A percentile compares a stretch with the other conserved stretches of the same genome.
These are phyloP conservation scores for Fregata magnificens DNA, from an alignment of 2,113 vertebrate genomes.

Conservation along the genomic window DNA sequence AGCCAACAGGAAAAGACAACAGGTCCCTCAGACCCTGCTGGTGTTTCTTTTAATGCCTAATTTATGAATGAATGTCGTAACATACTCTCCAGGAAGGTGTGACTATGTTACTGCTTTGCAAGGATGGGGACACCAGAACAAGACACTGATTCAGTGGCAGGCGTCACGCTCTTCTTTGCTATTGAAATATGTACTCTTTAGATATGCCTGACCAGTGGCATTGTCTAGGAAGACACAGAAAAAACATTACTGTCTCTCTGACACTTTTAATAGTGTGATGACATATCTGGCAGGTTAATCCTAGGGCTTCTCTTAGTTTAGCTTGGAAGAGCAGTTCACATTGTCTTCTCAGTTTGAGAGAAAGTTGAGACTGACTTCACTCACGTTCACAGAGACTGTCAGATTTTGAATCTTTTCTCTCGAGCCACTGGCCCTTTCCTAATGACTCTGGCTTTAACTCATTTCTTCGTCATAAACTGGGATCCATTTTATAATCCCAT, in stretches of 20 bases:
- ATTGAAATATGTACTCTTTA: background rate
- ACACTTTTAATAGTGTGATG: background rate
- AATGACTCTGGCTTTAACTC: background rate
- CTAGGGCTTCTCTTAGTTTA: background rate
- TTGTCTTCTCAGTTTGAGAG: background rate
- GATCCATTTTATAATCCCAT: background rate
- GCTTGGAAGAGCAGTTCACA: background rate
- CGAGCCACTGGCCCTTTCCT: background rate
- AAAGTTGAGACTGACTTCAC: background rate
- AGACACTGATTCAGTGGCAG: background rate
- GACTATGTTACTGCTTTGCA: background rate
- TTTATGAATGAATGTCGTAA: accelerated
- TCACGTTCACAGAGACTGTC: background rate
- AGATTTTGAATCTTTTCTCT: background rate
- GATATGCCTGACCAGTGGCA: background rate
- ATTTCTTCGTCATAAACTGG: background rate
- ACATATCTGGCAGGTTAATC: background rate
- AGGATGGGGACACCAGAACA: background rate
- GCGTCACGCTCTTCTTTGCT: background rate
- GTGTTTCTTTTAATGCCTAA: background rate
- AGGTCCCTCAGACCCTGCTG: background rate
- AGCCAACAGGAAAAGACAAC: background rate
- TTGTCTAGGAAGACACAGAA: background rate
- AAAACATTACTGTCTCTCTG: background rate
- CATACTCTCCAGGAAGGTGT: background rate